Base-by-base conservation (phyloP, 2,113 vertebrate species). In the Andinoacara biseriatus region DNA sequence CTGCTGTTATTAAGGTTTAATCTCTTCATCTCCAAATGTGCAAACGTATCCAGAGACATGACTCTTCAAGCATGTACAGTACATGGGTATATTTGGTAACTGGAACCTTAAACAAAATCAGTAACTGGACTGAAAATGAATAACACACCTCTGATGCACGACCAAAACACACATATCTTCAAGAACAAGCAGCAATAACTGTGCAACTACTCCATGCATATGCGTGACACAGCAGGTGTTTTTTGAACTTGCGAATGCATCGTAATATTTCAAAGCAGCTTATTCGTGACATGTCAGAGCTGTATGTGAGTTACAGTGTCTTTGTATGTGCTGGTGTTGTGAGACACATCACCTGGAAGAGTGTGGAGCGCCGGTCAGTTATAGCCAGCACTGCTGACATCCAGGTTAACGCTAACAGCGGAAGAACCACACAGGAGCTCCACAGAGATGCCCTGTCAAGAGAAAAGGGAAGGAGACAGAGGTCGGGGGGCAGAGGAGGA, bases 311-410 rank as follows among this genome's bases (percentile, higher is more conserved):
- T 62, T n/a, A 6, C 20, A 13, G 10, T 22, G 10, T 40, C 22
- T 80, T 43, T 59, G 26, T 31, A 46, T 77, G 14, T 43, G 35
- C 15, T 22, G 7, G 43, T 78, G 54, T 63, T 43, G 54, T 82
- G 58, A 59, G 79, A 84, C 3, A 14, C 5, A 14, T 91, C 93
- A 98, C 97, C 96, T 98, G 97, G 95, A 98, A 98, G 84, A 98
- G 96, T 63, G 96, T 97, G 89, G 97, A 99, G 94, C 97, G 97
- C 40, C 98, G 97, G 93, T 99, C 98, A 3, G 98, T 99, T 96
- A 99, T 99, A 94, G 98, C 98, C 90, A 99, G 94, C 92, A 99
- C 98, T 0, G 98, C 98, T 72, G 98, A 99, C 98, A 99, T 99
- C 98, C 98, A 99, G 88, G 98, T 99, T 91, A 99, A 97, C 0